These are phyloP conservation scores for Seriola rivoliana DNA, from an alignment of 2,113 vertebrate genomes.

Conservation along the genomic window DNA sequence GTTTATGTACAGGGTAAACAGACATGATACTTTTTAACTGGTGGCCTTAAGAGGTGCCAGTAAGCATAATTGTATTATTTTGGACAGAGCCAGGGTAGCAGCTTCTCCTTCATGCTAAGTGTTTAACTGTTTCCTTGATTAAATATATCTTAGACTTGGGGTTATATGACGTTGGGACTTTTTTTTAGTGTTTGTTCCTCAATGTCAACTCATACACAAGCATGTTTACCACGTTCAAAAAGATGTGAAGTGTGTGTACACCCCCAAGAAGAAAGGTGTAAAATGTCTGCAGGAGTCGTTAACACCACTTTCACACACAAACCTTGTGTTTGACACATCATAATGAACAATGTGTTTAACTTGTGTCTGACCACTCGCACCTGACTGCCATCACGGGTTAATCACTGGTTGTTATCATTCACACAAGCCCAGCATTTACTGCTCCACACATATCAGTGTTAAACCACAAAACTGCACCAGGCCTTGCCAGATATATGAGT, in stretches of 20 bases:
- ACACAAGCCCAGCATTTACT: not conserved
- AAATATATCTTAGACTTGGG: conserved; percentile 8
- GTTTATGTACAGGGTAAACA: not conserved
- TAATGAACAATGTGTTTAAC: conserved; percentile 26
- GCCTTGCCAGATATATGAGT: not conserved
- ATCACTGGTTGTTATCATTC: conserved; percentile 5
- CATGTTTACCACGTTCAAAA: conserved; percentile 17
- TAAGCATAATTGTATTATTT: not conserved
- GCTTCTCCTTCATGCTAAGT: not conserved
- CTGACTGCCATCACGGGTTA: not conserved
- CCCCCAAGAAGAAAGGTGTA: conserved; percentile 9
- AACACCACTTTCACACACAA: conserved; percentile 28
- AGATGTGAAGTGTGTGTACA: not conserved
- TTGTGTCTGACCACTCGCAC: not conserved
- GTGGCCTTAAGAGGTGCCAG: not conserved
- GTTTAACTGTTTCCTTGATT: not conserved
- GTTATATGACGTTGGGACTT: not conserved
- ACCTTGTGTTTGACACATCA: conserved; percentile 31
- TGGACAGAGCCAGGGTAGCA: not conserved
- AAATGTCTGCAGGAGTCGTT: conserved; percentile 29
- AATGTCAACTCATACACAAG: not conserved
- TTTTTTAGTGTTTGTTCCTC: not conserved
- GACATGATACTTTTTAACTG: not conserved
- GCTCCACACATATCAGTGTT: not conserved
- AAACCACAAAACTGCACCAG: not conserved